A percentile compares a stretch with the other conserved stretches of the same genome.
Evolutionary conservation across 2,888 invertebrate genomes (phyloP).

Genomic region (Xanthorhoe spadicearia): DNA sequence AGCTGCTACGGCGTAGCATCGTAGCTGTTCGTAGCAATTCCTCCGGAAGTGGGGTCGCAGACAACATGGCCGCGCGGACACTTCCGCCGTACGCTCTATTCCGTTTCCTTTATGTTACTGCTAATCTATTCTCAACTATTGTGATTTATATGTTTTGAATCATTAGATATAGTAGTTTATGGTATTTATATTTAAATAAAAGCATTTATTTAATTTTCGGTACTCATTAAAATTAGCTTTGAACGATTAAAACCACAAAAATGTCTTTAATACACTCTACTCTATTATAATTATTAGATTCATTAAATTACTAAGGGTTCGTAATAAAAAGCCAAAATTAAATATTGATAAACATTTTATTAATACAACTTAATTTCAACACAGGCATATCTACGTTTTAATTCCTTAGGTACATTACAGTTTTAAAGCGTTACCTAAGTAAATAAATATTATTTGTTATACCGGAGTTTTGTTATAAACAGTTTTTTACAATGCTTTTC

Average conservation of each 20-base stretch:
- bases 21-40: slow-evolving; percentile 51
- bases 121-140: slow-evolving; percentile 45
- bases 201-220: no score
- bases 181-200: no score
- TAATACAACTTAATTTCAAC: slow-evolving; percentile 59
- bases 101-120: slow-evolving; percentile 52
- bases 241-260: no score
- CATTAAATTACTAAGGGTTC: not conserved
- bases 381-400: slow-evolving; percentile 63
- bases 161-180: not conserved
- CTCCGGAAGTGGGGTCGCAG: slow-evolving; percentile 65
- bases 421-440: slow-evolving; percentile 37
- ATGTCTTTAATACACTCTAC: no score
- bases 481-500: slow-evolving; percentile 44
- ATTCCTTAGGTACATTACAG: slow-evolving; percentile 73
- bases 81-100: slow-evolving; percentile 61
- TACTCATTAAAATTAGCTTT: no score
- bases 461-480: slow-evolving; percentile 72
- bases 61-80: slow-evolving; percentile 67
- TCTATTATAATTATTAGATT: no score
- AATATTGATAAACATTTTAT: slow-evolving; percentile 63
- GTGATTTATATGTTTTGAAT: slow-evolving; percentile 2
- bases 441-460: slow-evolving; percentile 18
- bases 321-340: slow-evolving; percentile 3
- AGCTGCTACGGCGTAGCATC: slow-evolving; percentile 39